Evolutionary conservation across 2,888 invertebrate genomes (phyloP).

Genomic region (Melanophora roralis): DNA sequence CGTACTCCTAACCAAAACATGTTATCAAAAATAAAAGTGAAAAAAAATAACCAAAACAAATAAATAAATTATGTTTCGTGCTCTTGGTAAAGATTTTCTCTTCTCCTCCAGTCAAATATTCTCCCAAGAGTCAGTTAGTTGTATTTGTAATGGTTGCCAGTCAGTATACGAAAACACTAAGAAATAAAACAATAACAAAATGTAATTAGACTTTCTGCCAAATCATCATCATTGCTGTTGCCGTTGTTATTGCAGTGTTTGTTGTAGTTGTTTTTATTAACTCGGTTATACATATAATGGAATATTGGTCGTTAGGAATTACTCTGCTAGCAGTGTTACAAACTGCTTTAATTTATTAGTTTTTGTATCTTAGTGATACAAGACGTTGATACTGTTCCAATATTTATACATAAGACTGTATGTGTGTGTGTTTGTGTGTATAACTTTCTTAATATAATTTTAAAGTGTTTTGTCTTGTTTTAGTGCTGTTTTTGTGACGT

Average conservation of each 20-base stretch:
- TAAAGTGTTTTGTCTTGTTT: neutral
- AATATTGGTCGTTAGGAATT: conserved; percentile 25
- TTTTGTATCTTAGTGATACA: conserved; percentile 7
- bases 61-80: neutral
- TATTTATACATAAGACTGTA: neutral
- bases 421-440: too few relatives aligned
- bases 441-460: neutral
- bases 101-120: neutral
- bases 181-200: neutral
- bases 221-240: neutral
- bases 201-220: neutral
- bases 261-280: neutral
- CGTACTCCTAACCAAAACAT: neutral
- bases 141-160: neutral
- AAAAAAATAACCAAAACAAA: too few relatives aligned
- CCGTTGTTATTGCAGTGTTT: neutral
- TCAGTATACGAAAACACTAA: neutral
- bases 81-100: neutral
- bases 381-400: conserved; percentile 34
- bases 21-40: neutral
- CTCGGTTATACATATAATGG: neutral
- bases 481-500: neutral
- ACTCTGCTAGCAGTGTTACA: neutral
- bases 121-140: too few relatives aligned
- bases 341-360: conserved; percentile 22